Evolutionary conservation across 2,888 invertebrate species (phyloP).

Genomic region (Xestia sexstrigata): DNA sequence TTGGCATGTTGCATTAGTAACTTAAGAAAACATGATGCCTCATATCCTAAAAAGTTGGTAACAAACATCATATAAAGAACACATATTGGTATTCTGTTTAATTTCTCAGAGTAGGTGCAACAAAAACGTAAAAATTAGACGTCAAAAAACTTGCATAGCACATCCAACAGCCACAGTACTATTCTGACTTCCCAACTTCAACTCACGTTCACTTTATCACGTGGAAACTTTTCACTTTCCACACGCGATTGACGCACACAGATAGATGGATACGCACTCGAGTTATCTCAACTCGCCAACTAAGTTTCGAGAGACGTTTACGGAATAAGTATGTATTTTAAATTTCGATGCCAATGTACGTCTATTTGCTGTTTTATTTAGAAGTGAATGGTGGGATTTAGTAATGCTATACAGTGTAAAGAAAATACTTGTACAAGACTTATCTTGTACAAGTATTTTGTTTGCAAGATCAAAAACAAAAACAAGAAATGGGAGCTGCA

Average conservation of each 20-base stretch:
- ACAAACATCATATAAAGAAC: neutral
- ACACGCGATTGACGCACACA: constrained; percentile 78
- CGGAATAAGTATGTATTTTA: constrained; percentile 63
- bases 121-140: neutral
- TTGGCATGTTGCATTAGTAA: neutral
- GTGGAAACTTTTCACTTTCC: constrained; percentile 82
- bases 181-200: constrained; percentile 55
- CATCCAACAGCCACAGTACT: constrained; percentile 38
- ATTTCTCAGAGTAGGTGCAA: neutral
- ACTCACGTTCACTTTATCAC: constrained; percentile 75
- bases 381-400: neutral
- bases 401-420: neutral
- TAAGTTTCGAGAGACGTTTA: constrained; percentile 61
- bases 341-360: constrained; percentile 33
- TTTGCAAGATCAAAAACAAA: neutral
- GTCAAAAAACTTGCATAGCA: constrained; percentile 25
- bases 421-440: no score
- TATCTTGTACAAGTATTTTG: no score
- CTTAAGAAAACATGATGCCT: neutral
- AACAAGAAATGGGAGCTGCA: neutral
- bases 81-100: neutral
- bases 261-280: constrained; percentile 66
- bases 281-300: constrained; percentile 64
- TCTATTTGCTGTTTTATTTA: constrained; percentile 32
- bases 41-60: neutral